These are phyloP conservation scores for Onychomys leucogaster DNA, from an alignment of 2,797 vertebrate genomes.

Conservation along the genomic window DNA sequence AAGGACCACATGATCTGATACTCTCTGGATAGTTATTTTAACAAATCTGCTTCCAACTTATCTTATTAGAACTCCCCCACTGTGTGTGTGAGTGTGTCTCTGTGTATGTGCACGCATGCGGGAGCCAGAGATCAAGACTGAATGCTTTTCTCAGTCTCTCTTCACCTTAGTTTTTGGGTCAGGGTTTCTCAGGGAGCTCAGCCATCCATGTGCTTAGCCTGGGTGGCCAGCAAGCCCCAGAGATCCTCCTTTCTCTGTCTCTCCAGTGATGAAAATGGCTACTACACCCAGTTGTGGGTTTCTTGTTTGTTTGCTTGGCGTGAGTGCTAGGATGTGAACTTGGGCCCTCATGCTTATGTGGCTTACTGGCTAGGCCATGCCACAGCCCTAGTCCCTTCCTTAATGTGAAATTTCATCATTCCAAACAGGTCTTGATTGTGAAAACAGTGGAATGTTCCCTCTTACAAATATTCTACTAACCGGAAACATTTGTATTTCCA, in stretches of 20 bases:
- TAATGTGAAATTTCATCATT: not conserved
- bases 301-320: not conserved
- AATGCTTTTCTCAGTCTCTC: not conserved
- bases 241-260: not conserved
- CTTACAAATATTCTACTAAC: constrained; percentile 32
- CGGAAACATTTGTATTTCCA: constrained; percentile 22
- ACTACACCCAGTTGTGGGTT: not conserved
- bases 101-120: not conserved
- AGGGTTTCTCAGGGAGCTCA: not conserved
- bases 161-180: not conserved
- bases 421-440: not conserved
- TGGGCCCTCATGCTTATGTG: not conserved
- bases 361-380: not conserved
- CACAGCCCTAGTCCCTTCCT: not conserved
- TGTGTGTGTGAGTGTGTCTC: not conserved
- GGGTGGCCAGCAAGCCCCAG: not conserved
- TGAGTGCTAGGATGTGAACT: no score
- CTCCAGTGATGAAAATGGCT: not conserved
- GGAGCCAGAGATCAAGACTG: not conserved
- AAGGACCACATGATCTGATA: not conserved
- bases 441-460: not conserved
- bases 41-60: not conserved
- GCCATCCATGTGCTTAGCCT: not conserved
- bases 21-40: not conserved
- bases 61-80: not conserved